Evolutionary conservation across 2,113 vertebrate genomes (phyloP).

Genomic region (Pterocles orientalis): DNA sequence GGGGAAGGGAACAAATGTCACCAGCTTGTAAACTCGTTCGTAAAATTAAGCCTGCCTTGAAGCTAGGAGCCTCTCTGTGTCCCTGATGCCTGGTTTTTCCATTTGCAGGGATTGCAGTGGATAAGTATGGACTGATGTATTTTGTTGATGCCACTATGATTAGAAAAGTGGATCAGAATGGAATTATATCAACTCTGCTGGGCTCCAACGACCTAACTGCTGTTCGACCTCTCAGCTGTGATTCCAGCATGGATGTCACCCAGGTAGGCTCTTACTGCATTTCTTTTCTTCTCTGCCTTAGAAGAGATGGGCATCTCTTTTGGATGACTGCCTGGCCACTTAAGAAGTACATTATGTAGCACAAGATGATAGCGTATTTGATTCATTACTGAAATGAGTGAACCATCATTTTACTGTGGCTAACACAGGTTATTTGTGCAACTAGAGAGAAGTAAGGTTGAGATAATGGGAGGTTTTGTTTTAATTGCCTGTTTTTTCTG

Average conservation of each 20-base stretch:
- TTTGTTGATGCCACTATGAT: constrained; percentile 99
- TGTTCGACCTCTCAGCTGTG: constrained; percentile 87
- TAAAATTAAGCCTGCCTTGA: neutral
- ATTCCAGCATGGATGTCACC: constrained; percentile 96
- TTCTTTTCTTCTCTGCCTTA: constrained; percentile 21
- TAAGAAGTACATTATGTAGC: constrained; percentile 14
- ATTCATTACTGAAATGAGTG: neutral
- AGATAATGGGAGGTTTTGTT: constrained; percentile 61
- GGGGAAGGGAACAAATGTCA: neutral
- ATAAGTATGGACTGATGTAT: constrained; percentile 98
- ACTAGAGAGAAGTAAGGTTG: constrained; percentile 33
- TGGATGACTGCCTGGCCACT: constrained; percentile 28
- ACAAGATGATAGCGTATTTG: constrained; percentile 9
- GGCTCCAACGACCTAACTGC: constrained; percentile 97
- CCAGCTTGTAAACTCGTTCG: neutral
- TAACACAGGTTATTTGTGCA: constrained; percentile 54
- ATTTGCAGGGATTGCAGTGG: constrained; percentile 91
- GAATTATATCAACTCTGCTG: constrained; percentile 97
- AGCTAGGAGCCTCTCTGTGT: neutral
- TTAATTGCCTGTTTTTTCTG: constrained; percentile 70
- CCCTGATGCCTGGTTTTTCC: constrained; percentile 15
- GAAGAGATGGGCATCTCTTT: constrained; percentile 35
- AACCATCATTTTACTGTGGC: constrained; percentile 22
- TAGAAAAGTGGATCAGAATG: constrained; percentile 98
- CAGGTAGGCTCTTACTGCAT: constrained; percentile 80